Conservation (phyloP, 2,888 invertebrate species). For the Branchellion lobata region DNA sequence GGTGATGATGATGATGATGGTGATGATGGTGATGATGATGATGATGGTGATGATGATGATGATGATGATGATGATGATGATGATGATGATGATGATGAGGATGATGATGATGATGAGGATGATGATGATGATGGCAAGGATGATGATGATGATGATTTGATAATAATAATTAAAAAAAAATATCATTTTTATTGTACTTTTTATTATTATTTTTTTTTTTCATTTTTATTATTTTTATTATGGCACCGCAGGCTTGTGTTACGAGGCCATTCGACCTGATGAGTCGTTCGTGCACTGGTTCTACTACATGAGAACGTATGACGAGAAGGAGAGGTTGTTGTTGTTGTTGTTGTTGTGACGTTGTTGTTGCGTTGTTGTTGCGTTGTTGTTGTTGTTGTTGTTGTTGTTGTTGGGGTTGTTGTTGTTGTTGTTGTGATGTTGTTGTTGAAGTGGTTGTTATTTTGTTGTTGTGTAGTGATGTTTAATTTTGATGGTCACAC, state of each 20-base stretch:
- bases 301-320: conserved; percentile 82
- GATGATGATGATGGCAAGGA: too few species aligned
- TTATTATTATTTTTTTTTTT: neutral
- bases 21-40: conserved; percentile 12
- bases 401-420: neutral
- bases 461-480: neutral
- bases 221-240: neutral
- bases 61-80: neutral
- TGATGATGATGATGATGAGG: conserved; percentile 12
- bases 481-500: too few species aligned
- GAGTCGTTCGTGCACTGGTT: conserved; percentile 92
- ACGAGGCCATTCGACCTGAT: conserved; percentile 72
- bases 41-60: conserved; percentile 18
- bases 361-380: neutral
- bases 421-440: neutral
- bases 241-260: neutral
- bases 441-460: neutral
- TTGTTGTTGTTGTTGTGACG: neutral
- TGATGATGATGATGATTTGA: too few species aligned
- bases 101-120: too few species aligned
- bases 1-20: conserved; percentile 52
- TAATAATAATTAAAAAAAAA: neutral
- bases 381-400: neutral
- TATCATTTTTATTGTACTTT: neutral
- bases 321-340: conserved; percentile 74